Evolutionary conservation across 37 sponge, comb jelly and placozoan species (phyloP).

Genomic region (Bolinopsis microptera): DNA sequence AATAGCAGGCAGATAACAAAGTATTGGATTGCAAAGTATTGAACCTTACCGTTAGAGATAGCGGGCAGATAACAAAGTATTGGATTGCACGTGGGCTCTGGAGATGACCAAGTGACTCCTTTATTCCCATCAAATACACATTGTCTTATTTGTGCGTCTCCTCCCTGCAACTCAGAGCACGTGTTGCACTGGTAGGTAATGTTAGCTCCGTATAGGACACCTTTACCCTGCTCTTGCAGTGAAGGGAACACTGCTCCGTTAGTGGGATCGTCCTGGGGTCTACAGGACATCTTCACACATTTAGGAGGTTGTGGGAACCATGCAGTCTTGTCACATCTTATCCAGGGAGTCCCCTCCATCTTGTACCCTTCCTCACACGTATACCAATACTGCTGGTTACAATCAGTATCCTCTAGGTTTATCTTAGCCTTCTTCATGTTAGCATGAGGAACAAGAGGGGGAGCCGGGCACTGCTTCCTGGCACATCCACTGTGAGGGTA

Average conservation of each 20-base stretch:
- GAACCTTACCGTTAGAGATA: background rate
- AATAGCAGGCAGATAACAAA: background rate
- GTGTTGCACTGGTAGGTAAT: background rate
- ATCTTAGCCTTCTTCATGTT: background rate
- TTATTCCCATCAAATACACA: background rate
- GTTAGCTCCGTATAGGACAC: background rate
- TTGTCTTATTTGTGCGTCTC: background rate
- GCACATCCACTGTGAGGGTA: background rate
- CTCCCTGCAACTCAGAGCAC: conserved; percentile 22
- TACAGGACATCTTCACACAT: background rate
- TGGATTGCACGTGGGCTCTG: background rate
- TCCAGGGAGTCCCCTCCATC: background rate
- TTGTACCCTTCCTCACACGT: conserved; percentile 22
- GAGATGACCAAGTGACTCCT: background rate
- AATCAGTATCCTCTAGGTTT: background rate
- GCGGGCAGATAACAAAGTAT: background rate
- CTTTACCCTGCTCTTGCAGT: background rate
- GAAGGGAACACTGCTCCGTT: background rate
- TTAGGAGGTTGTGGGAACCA: background rate
- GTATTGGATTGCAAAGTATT: background rate
- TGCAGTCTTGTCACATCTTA: background rate
- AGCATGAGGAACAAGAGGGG: background rate
- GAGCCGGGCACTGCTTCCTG: background rate
- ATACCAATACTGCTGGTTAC: background rate
- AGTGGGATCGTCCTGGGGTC: background rate